Conservation (phyloP, 2,888 invertebrate genomes). For the Pasiphila rectangulata region DNA sequence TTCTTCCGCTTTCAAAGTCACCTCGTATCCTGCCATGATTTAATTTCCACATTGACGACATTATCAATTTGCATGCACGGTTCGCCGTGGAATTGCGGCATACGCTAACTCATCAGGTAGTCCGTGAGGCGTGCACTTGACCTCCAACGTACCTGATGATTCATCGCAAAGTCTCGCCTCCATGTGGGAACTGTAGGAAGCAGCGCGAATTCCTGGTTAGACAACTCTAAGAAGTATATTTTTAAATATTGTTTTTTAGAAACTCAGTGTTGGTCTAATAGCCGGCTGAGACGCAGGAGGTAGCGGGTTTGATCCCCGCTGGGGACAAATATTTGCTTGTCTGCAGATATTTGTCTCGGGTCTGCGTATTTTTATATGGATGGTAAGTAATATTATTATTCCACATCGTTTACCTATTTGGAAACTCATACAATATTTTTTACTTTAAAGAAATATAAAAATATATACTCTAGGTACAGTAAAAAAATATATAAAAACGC, state of each 20-base stretch:
- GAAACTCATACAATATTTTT: too few relatives aligned
- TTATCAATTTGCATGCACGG: constrained; percentile 6
- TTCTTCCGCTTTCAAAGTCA: neutral
- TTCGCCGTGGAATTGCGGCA: constrained; percentile 51
- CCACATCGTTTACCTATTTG: too few relatives aligned
- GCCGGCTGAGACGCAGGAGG: too few relatives aligned
- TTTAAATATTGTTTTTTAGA: constrained; percentile 3
- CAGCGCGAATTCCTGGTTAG: constrained; percentile 32
- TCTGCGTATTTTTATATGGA: too few relatives aligned
- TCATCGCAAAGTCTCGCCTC: constrained; percentile 44
- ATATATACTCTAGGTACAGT: too few relatives aligned
- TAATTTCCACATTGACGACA: neutral
- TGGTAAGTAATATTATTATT: too few relatives aligned
- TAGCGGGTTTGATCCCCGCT: too few relatives aligned
- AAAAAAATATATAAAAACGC: too few relatives aligned
- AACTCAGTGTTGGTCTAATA: too few relatives aligned
- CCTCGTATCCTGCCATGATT: neutral
- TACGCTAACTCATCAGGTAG: constrained; percentile 64
- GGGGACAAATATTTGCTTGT: too few relatives aligned
- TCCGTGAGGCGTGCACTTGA: constrained; percentile 70
- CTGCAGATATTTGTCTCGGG: too few relatives aligned
- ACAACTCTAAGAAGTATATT: constrained; percentile 2
- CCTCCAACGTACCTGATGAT: constrained; percentile 58
- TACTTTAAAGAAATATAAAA: too few relatives aligned
- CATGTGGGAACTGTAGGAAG: constrained; percentile 41